These are phyloP conservation scores for Neoniphon sammara DNA, from an alignment of 2,797 vertebrate species.

Conservation along the genomic window DNA sequence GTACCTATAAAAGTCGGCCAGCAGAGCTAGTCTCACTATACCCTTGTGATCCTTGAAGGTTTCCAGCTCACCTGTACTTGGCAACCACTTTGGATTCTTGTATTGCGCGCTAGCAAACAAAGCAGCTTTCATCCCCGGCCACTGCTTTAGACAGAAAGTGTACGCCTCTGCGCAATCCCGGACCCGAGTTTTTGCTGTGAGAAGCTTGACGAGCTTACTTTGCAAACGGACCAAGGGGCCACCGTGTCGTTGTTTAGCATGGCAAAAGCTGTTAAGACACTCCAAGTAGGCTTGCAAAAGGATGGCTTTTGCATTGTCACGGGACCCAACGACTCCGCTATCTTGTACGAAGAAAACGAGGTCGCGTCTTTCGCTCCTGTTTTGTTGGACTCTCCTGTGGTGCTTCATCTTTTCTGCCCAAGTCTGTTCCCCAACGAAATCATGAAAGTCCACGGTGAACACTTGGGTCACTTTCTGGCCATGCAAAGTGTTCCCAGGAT, in stretches of 20 bases:
- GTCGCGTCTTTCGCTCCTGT: constrained; percentile 20
- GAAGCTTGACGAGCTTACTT: neutral
- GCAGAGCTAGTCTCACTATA: constrained; percentile 20
- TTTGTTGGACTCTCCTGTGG: constrained; percentile 17
- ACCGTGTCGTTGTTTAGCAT: neutral
- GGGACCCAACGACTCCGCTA: constrained; percentile 8
- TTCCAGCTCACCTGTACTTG: neutral
- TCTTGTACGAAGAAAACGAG: too few species aligned
- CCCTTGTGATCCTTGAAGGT: accelerated
- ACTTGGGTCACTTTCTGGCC: constrained; percentile 37
- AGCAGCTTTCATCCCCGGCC: too few species aligned
- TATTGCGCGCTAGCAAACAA: too few species aligned
- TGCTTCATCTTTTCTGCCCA: constrained; percentile 33
- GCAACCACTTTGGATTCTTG: too few species aligned
- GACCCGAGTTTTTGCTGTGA: constrained; percentile 3
- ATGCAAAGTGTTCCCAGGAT: neutral
- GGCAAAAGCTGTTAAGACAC: constrained; percentile 12
- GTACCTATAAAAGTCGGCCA: constrained; percentile 41
- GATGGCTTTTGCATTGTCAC: constrained; percentile 44
- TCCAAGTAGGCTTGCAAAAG: constrained; percentile 33
- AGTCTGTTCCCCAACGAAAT: neutral
- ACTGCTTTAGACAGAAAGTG: neutral
- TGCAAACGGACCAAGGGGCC: accelerated
- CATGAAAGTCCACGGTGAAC: constrained; percentile 28
- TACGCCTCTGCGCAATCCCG: accelerated